Evolutionary conservation across 2,888 invertebrate genomes (phyloP).

Genomic region (Cistogaster globosa): DNA sequence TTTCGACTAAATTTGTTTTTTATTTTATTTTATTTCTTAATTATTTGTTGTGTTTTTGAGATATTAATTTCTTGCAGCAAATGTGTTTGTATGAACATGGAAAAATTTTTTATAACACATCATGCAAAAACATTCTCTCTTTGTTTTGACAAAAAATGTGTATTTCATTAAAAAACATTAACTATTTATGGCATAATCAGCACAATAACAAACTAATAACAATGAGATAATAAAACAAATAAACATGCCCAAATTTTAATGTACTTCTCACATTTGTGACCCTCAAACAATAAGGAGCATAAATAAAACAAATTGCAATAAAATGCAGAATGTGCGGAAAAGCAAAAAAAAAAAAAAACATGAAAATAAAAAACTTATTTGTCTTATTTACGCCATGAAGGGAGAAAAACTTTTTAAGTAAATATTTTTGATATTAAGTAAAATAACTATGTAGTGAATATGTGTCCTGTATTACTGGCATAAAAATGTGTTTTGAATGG

Average conservation of each 20-base stretch:
- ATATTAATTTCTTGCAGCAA: too few relatives aligned
- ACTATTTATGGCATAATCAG: slow-evolving; percentile 77
- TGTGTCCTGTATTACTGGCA: not conserved
- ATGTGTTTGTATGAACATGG: too few relatives aligned
- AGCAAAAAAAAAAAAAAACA: slow-evolving; percentile 12
- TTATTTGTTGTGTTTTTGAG: too few relatives aligned
- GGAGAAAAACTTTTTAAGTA: not conserved
- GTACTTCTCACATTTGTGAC: slow-evolving; percentile 21
- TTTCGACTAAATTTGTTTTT: too few relatives aligned
- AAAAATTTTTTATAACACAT: not conserved
- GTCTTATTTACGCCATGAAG: slow-evolving; percentile 45
- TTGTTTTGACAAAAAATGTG: not conserved
- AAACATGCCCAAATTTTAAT: not conserved
- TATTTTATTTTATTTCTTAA: too few relatives aligned
- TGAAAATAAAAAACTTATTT: slow-evolving; percentile 40
- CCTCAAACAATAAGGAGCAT: slow-evolving; percentile 11
- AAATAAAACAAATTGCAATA: slow-evolving; percentile 56
- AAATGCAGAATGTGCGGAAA: slow-evolving; percentile 56
- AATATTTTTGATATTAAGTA: slow-evolving; percentile 45
- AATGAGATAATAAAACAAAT: slow-evolving; percentile 14
- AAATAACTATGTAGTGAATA: slow-evolving; percentile 5
- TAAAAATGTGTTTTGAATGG: not conserved
- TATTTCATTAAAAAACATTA: slow-evolving; percentile 9
- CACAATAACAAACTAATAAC: slow-evolving; percentile 73
- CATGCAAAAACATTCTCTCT: not conserved